These are phyloP conservation scores for Myrmophylax atrothorax DNA, from an alignment of 2,113 vertebrate species.

Conservation along the genomic window DNA sequence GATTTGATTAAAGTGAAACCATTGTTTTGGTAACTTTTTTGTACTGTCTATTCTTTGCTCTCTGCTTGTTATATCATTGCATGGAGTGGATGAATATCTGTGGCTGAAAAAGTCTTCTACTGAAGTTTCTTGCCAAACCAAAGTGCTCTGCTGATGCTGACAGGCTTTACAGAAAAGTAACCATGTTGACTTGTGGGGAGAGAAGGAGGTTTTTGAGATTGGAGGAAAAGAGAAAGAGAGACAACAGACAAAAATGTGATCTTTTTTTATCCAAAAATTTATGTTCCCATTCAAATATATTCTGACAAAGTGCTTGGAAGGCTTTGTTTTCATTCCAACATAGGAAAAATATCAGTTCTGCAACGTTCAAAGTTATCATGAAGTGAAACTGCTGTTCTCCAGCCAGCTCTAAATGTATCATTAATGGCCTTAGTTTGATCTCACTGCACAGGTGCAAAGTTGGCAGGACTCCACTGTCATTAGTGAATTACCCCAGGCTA, in stretches of 20 bases:
- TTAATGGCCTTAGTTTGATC: conserved; percentile 53
- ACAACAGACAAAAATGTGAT: background rate
- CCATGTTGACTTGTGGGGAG: background rate
- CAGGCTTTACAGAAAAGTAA: background rate
- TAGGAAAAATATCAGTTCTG: background rate
- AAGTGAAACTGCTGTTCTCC: conserved; percentile 12
- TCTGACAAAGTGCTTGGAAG: background rate
- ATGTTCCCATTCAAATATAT: background rate
- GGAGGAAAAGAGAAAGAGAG: background rate
- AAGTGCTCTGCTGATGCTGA: background rate
- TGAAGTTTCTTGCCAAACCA: background rate
- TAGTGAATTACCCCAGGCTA: conserved; percentile 57
- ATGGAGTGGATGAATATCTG: background rate
- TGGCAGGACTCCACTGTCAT: conserved; percentile 40
- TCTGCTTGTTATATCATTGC: background rate
- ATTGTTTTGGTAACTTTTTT: background rate
- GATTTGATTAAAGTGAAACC: background rate
- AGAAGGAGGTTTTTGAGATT: background rate
- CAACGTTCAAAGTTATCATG: conserved; percentile 11
- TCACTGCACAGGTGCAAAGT: conserved; percentile 43
- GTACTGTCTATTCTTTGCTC: background rate
- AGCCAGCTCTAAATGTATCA: conserved; percentile 30
- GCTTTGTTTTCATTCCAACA: conserved; percentile 31
- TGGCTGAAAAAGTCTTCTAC: background rate
- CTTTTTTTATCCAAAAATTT: background rate